Evolutionary conservation across 1,140 invertebrate genomes (phyloP), one percentile per base, ranked within the genome.

Genomic region (Pseudobourletiella spinata): DNA sequence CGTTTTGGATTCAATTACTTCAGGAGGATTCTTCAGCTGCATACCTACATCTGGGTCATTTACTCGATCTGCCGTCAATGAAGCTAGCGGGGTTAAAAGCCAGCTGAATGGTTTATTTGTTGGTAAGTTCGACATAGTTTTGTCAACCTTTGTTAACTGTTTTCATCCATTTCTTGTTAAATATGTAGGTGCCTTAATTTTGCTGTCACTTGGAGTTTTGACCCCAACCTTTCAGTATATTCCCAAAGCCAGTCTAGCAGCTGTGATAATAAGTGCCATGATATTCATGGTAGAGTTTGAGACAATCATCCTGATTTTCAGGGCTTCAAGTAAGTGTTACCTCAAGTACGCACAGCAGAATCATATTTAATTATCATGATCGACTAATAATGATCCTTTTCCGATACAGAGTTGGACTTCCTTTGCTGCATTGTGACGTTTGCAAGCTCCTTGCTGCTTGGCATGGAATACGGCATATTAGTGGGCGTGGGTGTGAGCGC

Each of bases 31-130:
- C 73, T 86, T 91, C n/a, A 86, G 83, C 8, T 89, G 91, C 0
- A 91, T 92, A 82, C 93, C 93, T 0, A 86, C 95, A 2, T 95
- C 92, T 1, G 93, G 89, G 0, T 92, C 89, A 0, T 91, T 93
- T 74, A 89, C 87, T 2, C 80, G 91, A 64, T 93, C 89, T 57
- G 92, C 93, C 29, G 91, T 98, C 0, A 95, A 96, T 76, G 89
- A 95, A 71, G 90, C 90, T 2, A 93, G 89, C 73, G 93, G 93
- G 11, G 91, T 93, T 0, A 81, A 84, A 68, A 94, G 91, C 3
- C 87, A 91, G 0, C 73, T 92, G 28, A 89, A 89, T 48, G 91
- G 91, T 29, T 74, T 95, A 43, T 87, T 88, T 66, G 95, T 92
- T 46, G 91, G 88, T n/a, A n/a, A n/a, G n/a, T n/a, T n/a, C n/a